These are phyloP conservation scores for Chascanopsetta lugubris DNA, from an alignment of 2,113 vertebrate species.

Conservation along the genomic window DNA sequence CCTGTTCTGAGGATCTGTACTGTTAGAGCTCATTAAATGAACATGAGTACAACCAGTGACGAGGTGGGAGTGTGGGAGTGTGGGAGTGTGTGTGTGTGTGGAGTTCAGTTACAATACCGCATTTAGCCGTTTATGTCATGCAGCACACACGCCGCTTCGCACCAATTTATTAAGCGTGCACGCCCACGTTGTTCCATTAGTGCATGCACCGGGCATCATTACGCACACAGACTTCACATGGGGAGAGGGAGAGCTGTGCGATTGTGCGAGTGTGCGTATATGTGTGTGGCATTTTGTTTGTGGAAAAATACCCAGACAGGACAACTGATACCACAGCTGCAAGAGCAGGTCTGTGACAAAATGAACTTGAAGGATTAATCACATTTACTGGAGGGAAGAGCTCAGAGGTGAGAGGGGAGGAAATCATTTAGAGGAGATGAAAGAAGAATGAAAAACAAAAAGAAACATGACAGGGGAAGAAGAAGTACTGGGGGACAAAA, in stretches of 20 bases:
- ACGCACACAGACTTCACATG: conserved; percentile 43
- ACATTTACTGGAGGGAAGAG: conserved; percentile 27
- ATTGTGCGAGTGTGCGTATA: conserved; percentile 10
- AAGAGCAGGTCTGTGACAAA: conserved; percentile 31
- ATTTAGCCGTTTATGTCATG: conserved; percentile 71
- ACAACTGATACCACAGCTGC: conserved; percentile 32
- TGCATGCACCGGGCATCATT: conserved; percentile 39
- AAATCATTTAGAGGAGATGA: neutral
- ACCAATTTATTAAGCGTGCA: conserved; percentile 50
- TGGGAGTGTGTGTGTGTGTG: conserved; percentile 34
- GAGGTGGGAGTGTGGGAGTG: conserved; percentile 20
- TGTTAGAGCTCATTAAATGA: conserved; percentile 76
- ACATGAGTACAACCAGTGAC: conserved; percentile 64
- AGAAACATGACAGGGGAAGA: neutral
- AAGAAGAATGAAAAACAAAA: conserved; percentile 13
- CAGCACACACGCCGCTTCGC: conserved; percentile 35
- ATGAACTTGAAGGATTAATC: conserved; percentile 28
- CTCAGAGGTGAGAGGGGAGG: neutral
- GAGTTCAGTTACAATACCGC: conserved; percentile 65
- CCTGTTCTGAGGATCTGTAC: conserved; percentile 66
- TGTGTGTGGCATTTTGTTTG: conserved; percentile 25
- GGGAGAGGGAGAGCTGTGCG: conserved; percentile 1
- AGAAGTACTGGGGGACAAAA: conserved; percentile 23
- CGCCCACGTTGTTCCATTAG: conserved; percentile 37
- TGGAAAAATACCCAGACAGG: conserved; percentile 40